phyloP scores from a whole-genome alignment of 2,113 vertebrate genomes.

The Australoheros scitulus region DNA sequence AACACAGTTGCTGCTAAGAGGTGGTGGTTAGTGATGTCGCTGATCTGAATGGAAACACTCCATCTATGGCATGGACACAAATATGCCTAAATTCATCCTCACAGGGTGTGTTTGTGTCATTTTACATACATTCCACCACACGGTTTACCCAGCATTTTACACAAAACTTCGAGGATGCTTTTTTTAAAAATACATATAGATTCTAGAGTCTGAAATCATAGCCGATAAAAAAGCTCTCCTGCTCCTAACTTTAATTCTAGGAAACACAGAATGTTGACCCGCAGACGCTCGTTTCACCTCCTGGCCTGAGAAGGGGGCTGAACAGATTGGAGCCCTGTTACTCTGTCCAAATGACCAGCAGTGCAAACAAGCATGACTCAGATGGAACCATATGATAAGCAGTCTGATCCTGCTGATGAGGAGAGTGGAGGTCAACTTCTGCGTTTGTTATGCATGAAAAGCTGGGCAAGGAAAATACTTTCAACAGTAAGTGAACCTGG shows the following conservation, averaged over 20 bases:
- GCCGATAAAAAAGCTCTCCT: neutral
- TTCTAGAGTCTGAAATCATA: neutral
- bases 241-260: neutral
- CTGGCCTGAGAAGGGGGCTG: neutral
- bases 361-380: slow-evolving; percentile 47
- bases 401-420: slow-evolving; percentile 42
- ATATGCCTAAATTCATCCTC: neutral
- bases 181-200: neutral
- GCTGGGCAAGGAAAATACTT: neutral
- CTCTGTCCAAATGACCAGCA: slow-evolving; percentile 37
- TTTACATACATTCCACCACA: neutral
- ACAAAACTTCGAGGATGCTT: neutral
- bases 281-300: neutral
- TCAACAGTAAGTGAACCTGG: slow-evolving; percentile 26
- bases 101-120: neutral
- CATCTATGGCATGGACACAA: neutral
- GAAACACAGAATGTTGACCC: slow-evolving; percentile 1
- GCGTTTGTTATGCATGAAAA: neutral
- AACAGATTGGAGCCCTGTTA: slow-evolving; percentile 48
- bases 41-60: neutral
- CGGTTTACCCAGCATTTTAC: neutral
- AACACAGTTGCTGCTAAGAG: neutral
- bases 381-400: slow-evolving; percentile 37
- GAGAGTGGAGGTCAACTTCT: slow-evolving; percentile 30
- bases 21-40: neutral